Evolutionary conservation across 2,888 invertebrate genomes (phyloP).

Genomic region (Terebella lapidaria): DNA sequence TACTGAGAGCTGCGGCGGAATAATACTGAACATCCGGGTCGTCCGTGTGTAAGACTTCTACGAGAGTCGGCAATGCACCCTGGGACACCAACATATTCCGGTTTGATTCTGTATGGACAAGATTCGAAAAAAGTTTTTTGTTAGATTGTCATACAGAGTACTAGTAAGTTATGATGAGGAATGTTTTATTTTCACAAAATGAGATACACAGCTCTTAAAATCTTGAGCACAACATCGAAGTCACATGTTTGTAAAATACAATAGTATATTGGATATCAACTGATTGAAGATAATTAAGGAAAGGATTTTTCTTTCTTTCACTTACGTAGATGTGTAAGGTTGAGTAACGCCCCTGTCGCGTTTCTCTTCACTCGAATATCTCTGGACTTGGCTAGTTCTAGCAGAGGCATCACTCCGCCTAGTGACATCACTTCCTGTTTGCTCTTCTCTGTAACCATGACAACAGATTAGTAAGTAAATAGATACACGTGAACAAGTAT

Average conservation of each 20-base stretch:
- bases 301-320: too few relatives aligned
- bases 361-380: slow-evolving; percentile 38
- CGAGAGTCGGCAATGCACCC: slow-evolving; percentile 38
- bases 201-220: too few relatives aligned
- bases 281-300: too few relatives aligned
- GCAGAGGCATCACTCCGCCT: slow-evolving; percentile 30
- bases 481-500: not conserved
- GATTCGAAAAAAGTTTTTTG: too few relatives aligned
- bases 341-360: slow-evolving; percentile 40
- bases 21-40: slow-evolving; percentile 41
- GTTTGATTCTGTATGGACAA: slow-evolving; percentile 29
- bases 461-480: not conserved
- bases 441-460: slow-evolving; percentile 27
- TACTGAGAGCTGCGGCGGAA: slow-evolving; percentile 41
- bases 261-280: too few relatives aligned
- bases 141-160: too few relatives aligned
- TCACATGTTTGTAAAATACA: too few relatives aligned
- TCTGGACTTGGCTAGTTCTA: slow-evolving; percentile 31
- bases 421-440: slow-evolving; percentile 30
- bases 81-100: slow-evolving; percentile 34
- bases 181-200: too few relatives aligned
- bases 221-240: too few relatives aligned
- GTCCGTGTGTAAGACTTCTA: slow-evolving; percentile 30
- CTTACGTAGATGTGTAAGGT: slow-evolving; percentile 41
- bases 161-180: too few relatives aligned